A percentile compares a stretch with the other conserved stretches of the same genome.
Evolutionary conservation across 1,140 invertebrate species (phyloP).

Genomic region (Drosophila grimshawi): DNA sequence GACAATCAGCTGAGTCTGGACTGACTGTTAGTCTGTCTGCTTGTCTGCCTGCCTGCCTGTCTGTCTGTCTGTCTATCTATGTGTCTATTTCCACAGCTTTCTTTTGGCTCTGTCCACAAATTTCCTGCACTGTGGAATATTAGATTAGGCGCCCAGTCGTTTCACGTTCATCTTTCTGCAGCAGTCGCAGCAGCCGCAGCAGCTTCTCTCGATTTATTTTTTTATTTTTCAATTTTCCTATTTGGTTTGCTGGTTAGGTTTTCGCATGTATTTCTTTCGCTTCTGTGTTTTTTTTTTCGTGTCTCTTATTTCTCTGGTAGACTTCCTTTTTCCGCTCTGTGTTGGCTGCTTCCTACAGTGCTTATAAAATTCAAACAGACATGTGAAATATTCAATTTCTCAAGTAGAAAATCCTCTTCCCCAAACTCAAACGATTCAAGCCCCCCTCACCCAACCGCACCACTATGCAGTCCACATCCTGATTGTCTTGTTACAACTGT

Average conservation of each 20-base stretch:
- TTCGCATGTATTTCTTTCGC: slow-evolving; percentile 17
- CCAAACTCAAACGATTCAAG: too few relatives aligned
- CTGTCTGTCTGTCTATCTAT: slow-evolving; percentile 4
- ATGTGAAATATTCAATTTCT: slow-evolving; percentile 70
- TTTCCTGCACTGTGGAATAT: slow-evolving; percentile 66
- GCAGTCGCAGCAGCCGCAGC: slow-evolving; percentile 3
- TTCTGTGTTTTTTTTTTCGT: slow-evolving; percentile 26
- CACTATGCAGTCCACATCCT: not conserved
- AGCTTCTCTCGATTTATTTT: slow-evolving; percentile 40
- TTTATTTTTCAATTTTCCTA: slow-evolving; percentile 65
- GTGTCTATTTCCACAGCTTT: slow-evolving; percentile 21
- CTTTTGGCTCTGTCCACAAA: slow-evolving; percentile 48
- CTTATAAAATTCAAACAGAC: slow-evolving; percentile 67
- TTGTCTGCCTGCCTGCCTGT: slow-evolving; percentile 5
- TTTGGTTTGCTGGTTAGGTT: slow-evolving; percentile 57
- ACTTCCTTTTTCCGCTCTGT: slow-evolving; percentile 50
- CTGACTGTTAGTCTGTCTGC: slow-evolving; percentile 12
- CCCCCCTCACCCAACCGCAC: not conserved
- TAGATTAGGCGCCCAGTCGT: slow-evolving; percentile 60
- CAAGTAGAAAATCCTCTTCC: slow-evolving; percentile 53
- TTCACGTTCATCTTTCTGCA: slow-evolving; percentile 24
- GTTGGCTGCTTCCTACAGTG: slow-evolving; percentile 30
- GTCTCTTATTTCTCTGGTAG: slow-evolving; percentile 30
- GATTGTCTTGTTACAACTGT: slow-evolving; percentile 27
- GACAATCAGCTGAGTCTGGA: slow-evolving; percentile 50